Base-by-base conservation (phyloP, 2,888 invertebrate species). In the Nymphalis c-album region DNA sequence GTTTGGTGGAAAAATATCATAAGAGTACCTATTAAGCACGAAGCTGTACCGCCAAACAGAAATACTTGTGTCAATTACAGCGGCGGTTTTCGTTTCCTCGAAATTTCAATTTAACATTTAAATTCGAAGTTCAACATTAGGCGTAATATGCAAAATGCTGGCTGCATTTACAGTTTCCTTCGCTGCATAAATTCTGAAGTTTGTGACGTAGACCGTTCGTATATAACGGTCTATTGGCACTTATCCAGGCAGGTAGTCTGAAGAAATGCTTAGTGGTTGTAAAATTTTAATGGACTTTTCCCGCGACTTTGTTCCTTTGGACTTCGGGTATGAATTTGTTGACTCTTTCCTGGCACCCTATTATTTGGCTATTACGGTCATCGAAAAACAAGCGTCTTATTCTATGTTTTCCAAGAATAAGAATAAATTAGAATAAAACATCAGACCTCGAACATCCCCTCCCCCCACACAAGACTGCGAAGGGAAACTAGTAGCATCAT, bases 151-250 rank as follows among this genome's bases (percentile, higher is more conserved):
- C 13, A 64, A 64, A 64, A 58, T 35, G 48, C 63, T 63, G 55
- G 58, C 58, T 64, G 26, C 20, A 64, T 48, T 48, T n/a, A 40
- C 31, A 31, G n/a, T 51, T 10, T 45, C n/a, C 53, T 18, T 17
- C 50, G 51, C 46, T 60, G 59, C 68, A 64, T 64, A 68, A 68
- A 68, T 64, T 68, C 35, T 53, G 26, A 64, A 68, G 58, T 68
- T 64, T 61, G 46, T 64, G 47, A 57, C 35, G 17, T 58, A 67
- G 45, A 60, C 26, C 61, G 48, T 64, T 55, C 26, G 58, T 53
- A 45, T 46, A 48, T 45, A 58, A 45, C 63, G 55, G 7, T 50
- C 53, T 50, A 64, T 61, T 68, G 68, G 64, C 68, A 51, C 31
- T 31, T 26, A 31, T 68, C 68, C 64, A 68, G 61, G 7, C 63